phyloP scores from a whole-genome alignment of 2,113 vertebrate species.

The Numenius arquata region DNA sequence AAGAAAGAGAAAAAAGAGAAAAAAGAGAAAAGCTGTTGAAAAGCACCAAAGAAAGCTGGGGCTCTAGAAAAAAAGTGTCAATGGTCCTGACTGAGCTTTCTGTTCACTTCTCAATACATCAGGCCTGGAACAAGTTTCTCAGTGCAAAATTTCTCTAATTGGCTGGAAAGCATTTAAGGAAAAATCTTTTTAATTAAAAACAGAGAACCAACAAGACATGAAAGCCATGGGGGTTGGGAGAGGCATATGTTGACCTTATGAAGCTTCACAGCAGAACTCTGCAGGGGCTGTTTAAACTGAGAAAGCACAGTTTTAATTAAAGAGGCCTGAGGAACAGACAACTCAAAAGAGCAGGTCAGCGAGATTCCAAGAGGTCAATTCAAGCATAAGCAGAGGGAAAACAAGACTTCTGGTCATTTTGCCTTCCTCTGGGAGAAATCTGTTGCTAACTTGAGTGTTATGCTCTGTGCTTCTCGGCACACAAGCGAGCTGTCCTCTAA shows the following conservation, averaged over 20 bases:
- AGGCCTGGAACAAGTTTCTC: constrained; percentile 56
- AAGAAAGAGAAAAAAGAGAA: background rate
- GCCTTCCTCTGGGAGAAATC: constrained; percentile 32
- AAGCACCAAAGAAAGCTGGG: constrained; percentile 12
- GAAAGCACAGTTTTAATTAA: constrained; percentile 70
- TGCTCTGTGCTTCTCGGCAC: background rate
- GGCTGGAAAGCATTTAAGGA: constrained; percentile 63
- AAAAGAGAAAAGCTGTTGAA: constrained; percentile 7
- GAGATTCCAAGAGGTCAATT: constrained; percentile 65
- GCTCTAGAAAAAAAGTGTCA: constrained; percentile 38
- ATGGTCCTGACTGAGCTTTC: constrained; percentile 48
- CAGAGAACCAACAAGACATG: constrained; percentile 57
- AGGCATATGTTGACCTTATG: constrained; percentile 68
- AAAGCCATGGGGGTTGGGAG: constrained; percentile 60
- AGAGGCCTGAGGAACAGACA: constrained; percentile 64
- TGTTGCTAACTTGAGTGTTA: constrained; percentile 14
- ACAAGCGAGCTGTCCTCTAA: background rate
- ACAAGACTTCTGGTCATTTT: constrained; percentile 45
- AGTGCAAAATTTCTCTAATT: constrained; percentile 60
- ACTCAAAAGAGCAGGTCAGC: constrained; percentile 64
- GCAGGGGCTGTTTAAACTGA: constrained; percentile 64
- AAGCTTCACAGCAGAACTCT: constrained; percentile 63
- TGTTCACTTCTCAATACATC: constrained; percentile 33
- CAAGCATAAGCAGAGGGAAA: constrained; percentile 53
- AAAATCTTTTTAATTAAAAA: constrained; percentile 68